phyloP scores from a whole-genome alignment of 2,113 vertebrate genomes.

The rat (Rattus norvegicus) region DNA sequence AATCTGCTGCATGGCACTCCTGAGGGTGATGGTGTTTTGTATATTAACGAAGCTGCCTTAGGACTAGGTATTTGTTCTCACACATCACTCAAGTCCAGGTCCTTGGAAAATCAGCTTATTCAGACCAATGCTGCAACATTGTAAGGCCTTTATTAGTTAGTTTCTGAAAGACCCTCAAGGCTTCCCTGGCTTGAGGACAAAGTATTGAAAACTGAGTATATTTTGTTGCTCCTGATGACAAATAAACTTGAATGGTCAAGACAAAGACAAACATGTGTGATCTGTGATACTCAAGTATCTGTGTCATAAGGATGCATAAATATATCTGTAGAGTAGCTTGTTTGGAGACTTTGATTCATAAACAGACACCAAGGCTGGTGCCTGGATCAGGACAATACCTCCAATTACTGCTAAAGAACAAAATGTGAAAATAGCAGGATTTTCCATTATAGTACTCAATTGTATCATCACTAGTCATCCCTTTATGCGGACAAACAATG shows the following conservation, averaged over 20 bases:
- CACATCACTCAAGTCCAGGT: no score
- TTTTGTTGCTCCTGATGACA: neutral
- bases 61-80: no score
- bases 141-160: no score
- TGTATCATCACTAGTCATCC: neutral
- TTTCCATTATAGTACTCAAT: neutral
- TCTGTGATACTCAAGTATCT: no score
- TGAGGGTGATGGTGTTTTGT: no score
- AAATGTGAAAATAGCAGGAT: neutral
- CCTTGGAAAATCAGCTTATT: no score
- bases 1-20: no score
- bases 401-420: neutral
- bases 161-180: no score
- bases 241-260: neutral
- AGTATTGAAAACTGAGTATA: neutral
- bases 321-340: neutral
- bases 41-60: no score
- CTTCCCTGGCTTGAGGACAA: neutral
- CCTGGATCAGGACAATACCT: neutral
- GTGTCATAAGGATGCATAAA: neutral
- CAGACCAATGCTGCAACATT: no score
- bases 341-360: neutral
- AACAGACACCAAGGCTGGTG: fast-evolving
- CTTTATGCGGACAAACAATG: neutral
- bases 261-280: neutral